Evolutionary conservation across 2,888 invertebrate species (phyloP).

Genomic region (Anagyrus pseudococci): DNA sequence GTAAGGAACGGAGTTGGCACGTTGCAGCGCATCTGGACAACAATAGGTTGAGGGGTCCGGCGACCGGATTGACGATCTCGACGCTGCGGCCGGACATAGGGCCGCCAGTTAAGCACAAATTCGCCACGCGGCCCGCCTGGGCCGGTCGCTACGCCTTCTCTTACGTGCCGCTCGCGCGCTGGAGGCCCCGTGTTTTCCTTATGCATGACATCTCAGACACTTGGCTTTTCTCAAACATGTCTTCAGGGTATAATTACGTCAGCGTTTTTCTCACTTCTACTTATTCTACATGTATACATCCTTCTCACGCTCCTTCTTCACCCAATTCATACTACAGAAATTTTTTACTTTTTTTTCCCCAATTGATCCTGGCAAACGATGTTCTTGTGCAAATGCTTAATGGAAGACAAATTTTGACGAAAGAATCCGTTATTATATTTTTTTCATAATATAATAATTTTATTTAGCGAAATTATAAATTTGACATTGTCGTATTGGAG

Average conservation of each 20-base stretch:
- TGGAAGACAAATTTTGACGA: no score
- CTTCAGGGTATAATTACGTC: constrained; percentile 73
- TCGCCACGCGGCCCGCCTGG: constrained; percentile 72
- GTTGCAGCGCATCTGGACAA: constrained; percentile 54
- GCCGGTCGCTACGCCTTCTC: constrained; percentile 93
- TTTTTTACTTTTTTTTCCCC: no score
- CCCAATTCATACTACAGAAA: not conserved
- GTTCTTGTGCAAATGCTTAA: no score
- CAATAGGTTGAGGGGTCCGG: constrained; percentile 57
- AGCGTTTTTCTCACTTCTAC: constrained; percentile 41
- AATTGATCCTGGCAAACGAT: no score
- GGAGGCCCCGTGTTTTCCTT: constrained; percentile 84
- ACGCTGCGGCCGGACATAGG: constrained; percentile 64
- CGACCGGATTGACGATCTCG: constrained; percentile 46
- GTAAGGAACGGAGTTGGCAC: constrained; percentile 20
- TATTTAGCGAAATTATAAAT: no score
- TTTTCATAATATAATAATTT: no score
- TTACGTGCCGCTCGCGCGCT: constrained; percentile 79
- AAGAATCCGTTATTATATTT: no score
- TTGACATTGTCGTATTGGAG: no score
- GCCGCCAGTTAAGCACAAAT: constrained; percentile 62
- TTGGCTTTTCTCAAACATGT: constrained; percentile 85
- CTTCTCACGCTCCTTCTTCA: not conserved
- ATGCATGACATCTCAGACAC: constrained; percentile 73
- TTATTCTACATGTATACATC: constrained; percentile 26